Percentiles rank a stretch among this genome's conserved stretches.
Conservation (phyloP, 2,888 invertebrate species). For the Anoplius nigerrimus region DNA sequence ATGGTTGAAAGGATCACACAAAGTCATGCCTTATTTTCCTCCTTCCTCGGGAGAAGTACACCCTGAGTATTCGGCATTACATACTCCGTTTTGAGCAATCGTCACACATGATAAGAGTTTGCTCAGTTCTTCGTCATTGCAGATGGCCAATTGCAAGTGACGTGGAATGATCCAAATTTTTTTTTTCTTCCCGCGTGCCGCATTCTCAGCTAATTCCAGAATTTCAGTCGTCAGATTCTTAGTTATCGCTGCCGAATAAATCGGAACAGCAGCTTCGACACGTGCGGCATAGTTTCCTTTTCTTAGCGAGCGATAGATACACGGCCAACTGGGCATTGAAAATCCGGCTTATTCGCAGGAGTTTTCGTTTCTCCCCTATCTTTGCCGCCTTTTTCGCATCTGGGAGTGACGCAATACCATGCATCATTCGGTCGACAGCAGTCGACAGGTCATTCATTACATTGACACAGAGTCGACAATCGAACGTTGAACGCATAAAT, state of each 20-base stretch:
- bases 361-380: slow-evolving; percentile 67
- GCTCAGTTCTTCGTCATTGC: slow-evolving; percentile 89
- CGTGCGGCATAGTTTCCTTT: slow-evolving; percentile 81
- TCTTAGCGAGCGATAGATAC: slow-evolving; percentile 78
- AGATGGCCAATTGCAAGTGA: slow-evolving; percentile 80
- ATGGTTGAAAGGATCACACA: background rate
- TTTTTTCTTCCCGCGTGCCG: slow-evolving; percentile 83
- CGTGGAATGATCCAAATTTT: slow-evolving; percentile 76
- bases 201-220: slow-evolving; percentile 81
- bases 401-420: too few species aligned
- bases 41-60: slow-evolving; percentile 70
- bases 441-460: too few species aligned
- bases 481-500: too few species aligned
- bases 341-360: slow-evolving; percentile 78
- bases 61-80: slow-evolving; percentile 87
- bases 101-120: slow-evolving; percentile 85
- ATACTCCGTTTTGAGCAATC: slow-evolving; percentile 90
- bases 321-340: slow-evolving; percentile 80
- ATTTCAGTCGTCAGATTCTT: slow-evolving; percentile 84
- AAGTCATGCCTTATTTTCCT: slow-evolving; percentile 48
- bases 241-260: slow-evolving; percentile 79
- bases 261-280: slow-evolving; percentile 78
- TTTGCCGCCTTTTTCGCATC: slow-evolving; percentile 67
- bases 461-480: too few species aligned
- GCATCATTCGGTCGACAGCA: too few species aligned